Conservation (phyloP, 1,140 invertebrate species). For the Drosophila grimshawi region DNA sequence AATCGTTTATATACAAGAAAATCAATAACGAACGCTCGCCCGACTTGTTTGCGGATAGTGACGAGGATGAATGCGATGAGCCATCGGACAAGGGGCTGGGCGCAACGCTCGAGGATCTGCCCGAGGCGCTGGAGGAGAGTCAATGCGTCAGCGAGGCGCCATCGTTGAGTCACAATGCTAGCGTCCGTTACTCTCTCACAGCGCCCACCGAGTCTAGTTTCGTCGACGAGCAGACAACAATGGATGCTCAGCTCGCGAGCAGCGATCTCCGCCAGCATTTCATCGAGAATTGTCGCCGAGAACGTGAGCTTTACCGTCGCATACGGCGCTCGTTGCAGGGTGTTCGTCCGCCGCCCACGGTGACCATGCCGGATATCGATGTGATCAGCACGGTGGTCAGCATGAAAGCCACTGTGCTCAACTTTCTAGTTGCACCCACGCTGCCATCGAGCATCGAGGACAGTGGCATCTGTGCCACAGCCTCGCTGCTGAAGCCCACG, state of each 20-base stretch:
- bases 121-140: constrained; percentile 54
- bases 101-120: constrained; percentile 51
- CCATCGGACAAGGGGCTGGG: constrained; percentile 41
- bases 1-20: constrained; percentile 60
- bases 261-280: constrained; percentile 61
- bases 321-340: constrained; percentile 85
- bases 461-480: constrained; percentile 45
- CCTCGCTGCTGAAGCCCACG: constrained; percentile 64
- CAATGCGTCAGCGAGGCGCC: constrained; percentile 51
- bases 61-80: constrained; percentile 59
- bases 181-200: constrained; percentile 54
- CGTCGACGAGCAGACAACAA: constrained; percentile 67
- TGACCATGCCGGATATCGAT: constrained; percentile 86
- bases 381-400: constrained; percentile 83
- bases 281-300: constrained; percentile 72
- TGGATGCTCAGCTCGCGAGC: constrained; percentile 52
- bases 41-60: constrained; percentile 79
- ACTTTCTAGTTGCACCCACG: constrained; percentile 43
- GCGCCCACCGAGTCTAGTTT: constrained; percentile 70
- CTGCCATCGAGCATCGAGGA: constrained; percentile 29
- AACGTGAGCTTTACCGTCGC: constrained; percentile 67
- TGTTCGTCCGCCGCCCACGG: constrained; percentile 87
- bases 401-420: constrained; percentile 85
- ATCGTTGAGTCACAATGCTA: constrained; percentile 22
- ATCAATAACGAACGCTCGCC: constrained; percentile 77